phyloP scores from a whole-genome alignment of 2,797 vertebrate genomes.

The Jordanella pulchra region DNA sequence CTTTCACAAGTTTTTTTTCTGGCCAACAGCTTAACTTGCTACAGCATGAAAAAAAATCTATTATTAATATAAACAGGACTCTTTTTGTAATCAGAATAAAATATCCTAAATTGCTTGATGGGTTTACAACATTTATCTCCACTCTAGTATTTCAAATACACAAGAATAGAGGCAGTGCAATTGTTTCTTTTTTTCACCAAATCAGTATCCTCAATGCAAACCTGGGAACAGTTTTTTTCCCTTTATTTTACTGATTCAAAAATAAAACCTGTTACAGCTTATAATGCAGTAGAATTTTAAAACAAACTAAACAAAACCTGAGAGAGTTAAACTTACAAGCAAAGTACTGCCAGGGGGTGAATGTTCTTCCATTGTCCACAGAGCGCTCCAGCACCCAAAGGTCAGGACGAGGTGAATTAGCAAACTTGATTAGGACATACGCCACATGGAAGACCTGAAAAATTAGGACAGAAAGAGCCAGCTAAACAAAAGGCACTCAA shows the following conservation, averaged over 20 bases:
- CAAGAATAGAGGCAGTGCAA: neutral
- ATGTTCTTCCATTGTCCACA: constrained; percentile 88
- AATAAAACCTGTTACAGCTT: neutral
- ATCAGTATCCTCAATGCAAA: neutral
- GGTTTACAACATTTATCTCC: neutral
- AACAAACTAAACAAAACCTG: constrained; percentile 3
- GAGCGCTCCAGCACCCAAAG: constrained; percentile 94
- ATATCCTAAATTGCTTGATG: constrained; percentile 3
- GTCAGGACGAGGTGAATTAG: constrained; percentile 93
- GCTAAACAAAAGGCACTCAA: constrained; percentile 44
- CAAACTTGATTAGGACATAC: constrained; percentile 94
- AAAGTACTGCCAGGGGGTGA: constrained; percentile 93
- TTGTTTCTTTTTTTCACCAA: neutral
- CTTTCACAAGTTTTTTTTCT: constrained; percentile 20
- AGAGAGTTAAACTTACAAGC: constrained; percentile 85
- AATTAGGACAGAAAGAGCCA: constrained; percentile 59
- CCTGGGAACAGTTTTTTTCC: neutral
- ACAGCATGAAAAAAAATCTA: constrained; percentile 23
- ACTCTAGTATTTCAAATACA: neutral
- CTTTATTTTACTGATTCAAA: neutral
- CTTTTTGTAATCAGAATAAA: neutral
- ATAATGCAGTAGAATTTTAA: neutral
- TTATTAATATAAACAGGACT: constrained; percentile 25
- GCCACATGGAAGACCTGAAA: constrained; percentile 92
- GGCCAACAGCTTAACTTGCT: constrained; percentile 31